phyloP scores from a whole-genome alignment of 1,140 invertebrate species.

The Euschistus heros region DNA sequence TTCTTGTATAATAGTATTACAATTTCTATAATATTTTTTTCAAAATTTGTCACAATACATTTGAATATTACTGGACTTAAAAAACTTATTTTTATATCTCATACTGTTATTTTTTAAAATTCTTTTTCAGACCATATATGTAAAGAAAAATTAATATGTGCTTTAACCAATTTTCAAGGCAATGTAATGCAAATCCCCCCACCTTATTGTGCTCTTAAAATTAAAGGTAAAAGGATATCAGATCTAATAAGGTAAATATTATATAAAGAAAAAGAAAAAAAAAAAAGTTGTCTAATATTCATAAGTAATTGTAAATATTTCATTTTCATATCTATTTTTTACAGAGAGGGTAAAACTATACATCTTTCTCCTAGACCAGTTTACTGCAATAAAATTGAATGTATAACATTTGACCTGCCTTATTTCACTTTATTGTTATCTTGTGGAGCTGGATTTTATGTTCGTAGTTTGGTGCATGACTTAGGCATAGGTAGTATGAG shows the following conservation, averaged over 20 bases:
- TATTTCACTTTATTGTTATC: constrained; percentile 30
- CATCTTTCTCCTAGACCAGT: constrained; percentile 13
- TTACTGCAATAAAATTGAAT: constrained; percentile 26
- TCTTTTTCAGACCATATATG: constrained; percentile 9
- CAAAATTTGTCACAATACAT: too few relatives aligned
- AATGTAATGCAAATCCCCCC: constrained; percentile 30
- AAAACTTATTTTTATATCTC: too few relatives aligned
- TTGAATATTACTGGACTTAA: too few relatives aligned
- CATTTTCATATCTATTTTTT: too few relatives aligned
- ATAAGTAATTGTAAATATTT: too few relatives aligned
- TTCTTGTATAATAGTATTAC: too few relatives aligned
- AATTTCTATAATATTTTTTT: too few relatives aligned
- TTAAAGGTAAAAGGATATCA: constrained; percentile 6
- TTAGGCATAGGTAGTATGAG: constrained; percentile 32
- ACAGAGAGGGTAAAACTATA: background rate
- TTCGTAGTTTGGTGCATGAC: constrained; percentile 32
- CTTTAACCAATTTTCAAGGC: constrained; percentile 27
- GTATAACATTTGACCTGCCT: constrained; percentile 29
- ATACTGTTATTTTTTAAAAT: background rate
- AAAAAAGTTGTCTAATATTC: too few relatives aligned
- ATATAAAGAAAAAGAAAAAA: too few relatives aligned
- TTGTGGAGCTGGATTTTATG: constrained; percentile 32
- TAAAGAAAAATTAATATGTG: background rate
- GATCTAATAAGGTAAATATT: constrained; percentile 10
- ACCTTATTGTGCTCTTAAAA: constrained; percentile 29